Percentiles rank a stretch among this genome's conserved stretches.
Evolutionary conservation across 2,888 invertebrate genomes (phyloP).

Genomic region (Rhodophaea formosa): DNA sequence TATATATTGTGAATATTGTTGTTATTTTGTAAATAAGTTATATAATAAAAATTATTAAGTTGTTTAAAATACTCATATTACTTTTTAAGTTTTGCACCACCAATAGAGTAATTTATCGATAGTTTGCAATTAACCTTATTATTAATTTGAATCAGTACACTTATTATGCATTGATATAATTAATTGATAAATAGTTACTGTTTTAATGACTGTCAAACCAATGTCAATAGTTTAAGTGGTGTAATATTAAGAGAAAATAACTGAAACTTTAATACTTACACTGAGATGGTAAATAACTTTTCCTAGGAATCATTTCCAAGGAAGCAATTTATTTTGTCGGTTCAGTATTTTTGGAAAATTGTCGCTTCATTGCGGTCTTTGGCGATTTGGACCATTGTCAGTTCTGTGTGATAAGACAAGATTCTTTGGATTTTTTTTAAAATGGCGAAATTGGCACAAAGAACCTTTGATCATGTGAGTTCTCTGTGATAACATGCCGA

Average conservation of each 20-base stretch:
- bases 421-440: too few species aligned
- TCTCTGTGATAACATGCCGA: too few species aligned
- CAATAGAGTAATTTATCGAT: conserved; percentile 41
- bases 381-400: too few species aligned
- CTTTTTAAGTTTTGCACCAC: conserved; percentile 52
- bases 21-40: conserved; percentile 59
- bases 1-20: conserved; percentile 39
- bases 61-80: conserved; percentile 70
- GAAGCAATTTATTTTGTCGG: too few species aligned
- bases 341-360: too few species aligned
- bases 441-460: too few species aligned
- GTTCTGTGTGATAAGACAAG: too few species aligned
- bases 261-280: too few species aligned
- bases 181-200: background rate
- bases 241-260: background rate
- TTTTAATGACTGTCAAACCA: background rate
- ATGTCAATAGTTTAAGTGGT: background rate
- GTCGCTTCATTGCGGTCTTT: too few species aligned
- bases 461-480: too few species aligned
- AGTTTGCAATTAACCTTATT: conserved; percentile 18
- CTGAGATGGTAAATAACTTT: too few species aligned
- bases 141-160: conserved; percentile 17
- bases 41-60: conserved; percentile 60
- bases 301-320: too few species aligned
- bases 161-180: background rate